Evolutionary conservation across 2,888 invertebrate species (phyloP).

Genomic region (Baronia brevicornis): DNA sequence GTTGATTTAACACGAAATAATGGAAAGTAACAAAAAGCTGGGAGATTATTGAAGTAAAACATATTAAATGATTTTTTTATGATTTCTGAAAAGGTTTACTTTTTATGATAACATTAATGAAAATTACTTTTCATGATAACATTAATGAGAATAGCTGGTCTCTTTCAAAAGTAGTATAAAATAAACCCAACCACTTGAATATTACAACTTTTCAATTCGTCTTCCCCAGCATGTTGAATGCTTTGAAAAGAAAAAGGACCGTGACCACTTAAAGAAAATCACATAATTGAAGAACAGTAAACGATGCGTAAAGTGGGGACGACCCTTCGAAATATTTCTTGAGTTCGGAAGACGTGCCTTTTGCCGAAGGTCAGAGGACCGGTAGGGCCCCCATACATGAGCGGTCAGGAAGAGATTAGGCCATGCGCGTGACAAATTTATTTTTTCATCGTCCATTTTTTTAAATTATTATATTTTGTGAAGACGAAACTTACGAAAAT

Average conservation of each 20-base stretch:
- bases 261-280: slow-evolving; percentile 71
- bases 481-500: too few relatives aligned
- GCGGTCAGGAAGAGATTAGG: slow-evolving; percentile 37
- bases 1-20: too few relatives aligned
- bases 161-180: slow-evolving; percentile 10
- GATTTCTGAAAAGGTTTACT: too few relatives aligned
- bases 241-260: slow-evolving; percentile 42
- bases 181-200: slow-evolving; percentile 22
- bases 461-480: neutral
- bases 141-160: too few relatives aligned
- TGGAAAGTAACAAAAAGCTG: too few relatives aligned
- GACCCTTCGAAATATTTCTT: slow-evolving; percentile 43
- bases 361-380: slow-evolving; percentile 47
- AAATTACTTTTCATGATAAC: too few relatives aligned
- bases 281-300: slow-evolving; percentile 73
- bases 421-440: slow-evolving; percentile 28
- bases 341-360: slow-evolving; percentile 44
- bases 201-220: slow-evolving; percentile 44
- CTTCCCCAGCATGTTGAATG: slow-evolving; percentile 28
- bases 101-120: too few relatives aligned
- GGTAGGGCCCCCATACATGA: slow-evolving; percentile 52
- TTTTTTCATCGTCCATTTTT: slow-evolving; percentile 6
- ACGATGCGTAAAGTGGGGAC: slow-evolving; percentile 66
- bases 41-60: too few relatives aligned
- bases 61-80: too few relatives aligned